Conservation (phyloP, 2,888 invertebrate genomes). For the Orthosia gracilis region DNA sequence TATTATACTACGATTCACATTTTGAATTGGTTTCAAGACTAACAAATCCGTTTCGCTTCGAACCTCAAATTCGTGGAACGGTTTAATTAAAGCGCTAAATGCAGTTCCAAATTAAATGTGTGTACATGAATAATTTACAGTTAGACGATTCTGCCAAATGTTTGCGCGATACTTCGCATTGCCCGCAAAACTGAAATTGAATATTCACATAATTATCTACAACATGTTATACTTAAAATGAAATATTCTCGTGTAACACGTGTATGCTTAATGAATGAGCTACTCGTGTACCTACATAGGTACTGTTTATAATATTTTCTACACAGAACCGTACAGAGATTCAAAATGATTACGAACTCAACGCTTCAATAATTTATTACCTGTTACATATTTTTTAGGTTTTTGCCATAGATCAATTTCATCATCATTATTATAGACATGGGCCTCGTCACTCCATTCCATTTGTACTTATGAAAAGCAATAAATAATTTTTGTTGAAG, state of each 20-base stretch:
- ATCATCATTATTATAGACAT: too few relatives aligned
- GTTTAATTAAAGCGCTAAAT: constrained; percentile 60
- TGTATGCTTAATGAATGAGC: constrained; percentile 13
- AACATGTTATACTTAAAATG: not conserved
- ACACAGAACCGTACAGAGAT: not conserved
- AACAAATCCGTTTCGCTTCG: constrained; percentile 31
- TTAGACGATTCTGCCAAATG: constrained; percentile 44
- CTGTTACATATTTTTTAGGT: too few relatives aligned
- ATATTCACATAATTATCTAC: constrained; percentile 11
- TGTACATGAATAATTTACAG: constrained; percentile 52
- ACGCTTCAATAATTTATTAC: not conserved
- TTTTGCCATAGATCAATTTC: too few relatives aligned
- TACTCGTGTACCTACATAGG: not conserved
- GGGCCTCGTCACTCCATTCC: too few relatives aligned
- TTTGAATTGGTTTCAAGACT: constrained; percentile 27
- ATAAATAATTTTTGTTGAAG: too few relatives aligned
- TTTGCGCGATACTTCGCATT: constrained; percentile 24
- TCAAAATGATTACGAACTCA: not conserved
- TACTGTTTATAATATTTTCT: too few relatives aligned
- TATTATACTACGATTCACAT: not conserved
- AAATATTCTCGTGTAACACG: constrained; percentile 7
- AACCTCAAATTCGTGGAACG: constrained; percentile 37
- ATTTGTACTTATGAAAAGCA: too few relatives aligned
- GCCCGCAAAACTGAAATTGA: constrained; percentile 33
- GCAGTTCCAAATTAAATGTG: constrained; percentile 51